These are phyloP conservation scores for Apis florea DNA, from an alignment of 1,140 invertebrate genomes.

Conservation along the genomic window DNA sequence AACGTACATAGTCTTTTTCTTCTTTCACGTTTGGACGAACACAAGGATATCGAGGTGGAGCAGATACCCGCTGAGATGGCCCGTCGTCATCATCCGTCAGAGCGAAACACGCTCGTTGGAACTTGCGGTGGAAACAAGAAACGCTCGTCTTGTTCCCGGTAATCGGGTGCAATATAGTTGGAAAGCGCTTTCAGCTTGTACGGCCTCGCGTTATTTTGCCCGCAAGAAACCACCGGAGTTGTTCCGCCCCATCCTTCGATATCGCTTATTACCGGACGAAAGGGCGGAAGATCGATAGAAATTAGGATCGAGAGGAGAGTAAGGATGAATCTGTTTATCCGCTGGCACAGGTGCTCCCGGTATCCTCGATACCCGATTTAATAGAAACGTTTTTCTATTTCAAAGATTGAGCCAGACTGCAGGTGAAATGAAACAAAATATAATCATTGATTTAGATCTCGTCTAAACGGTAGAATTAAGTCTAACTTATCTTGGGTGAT, in stretches of 20 bases:
- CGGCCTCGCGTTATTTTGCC: constrained; percentile 1
- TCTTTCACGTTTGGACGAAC: not conserved
- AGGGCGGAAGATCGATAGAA: constrained; percentile 30
- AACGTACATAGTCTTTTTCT: not conserved
- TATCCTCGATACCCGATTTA: too few relatives aligned
- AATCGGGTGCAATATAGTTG: constrained; percentile 62
- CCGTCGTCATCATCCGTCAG: constrained; percentile 42
- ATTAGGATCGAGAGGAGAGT: constrained; percentile 14
- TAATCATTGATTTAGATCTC: too few relatives aligned
- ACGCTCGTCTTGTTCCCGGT: constrained; percentile 60
- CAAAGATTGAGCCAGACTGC: not conserved
- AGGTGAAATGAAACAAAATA: not conserved
- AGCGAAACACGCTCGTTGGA: constrained; percentile 49
- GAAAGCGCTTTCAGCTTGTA: constrained; percentile 47
- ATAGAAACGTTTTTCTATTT: too few relatives aligned
- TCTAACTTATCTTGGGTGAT: too few relatives aligned
- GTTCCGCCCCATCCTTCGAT: constrained; percentile 5
- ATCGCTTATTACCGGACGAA: constrained; percentile 27
- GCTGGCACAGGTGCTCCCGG: too few relatives aligned
- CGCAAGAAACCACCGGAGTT: constrained; percentile 28
- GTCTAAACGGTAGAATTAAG: too few relatives aligned
- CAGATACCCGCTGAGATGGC: constrained; percentile 26
- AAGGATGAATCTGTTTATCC: not conserved
- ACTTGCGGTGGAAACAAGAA: constrained; percentile 63
- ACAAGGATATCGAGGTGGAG: constrained; percentile 12